Base-by-base conservation (phyloP, 2,888 invertebrate genomes). In the Sinhomidia bicolor region DNA sequence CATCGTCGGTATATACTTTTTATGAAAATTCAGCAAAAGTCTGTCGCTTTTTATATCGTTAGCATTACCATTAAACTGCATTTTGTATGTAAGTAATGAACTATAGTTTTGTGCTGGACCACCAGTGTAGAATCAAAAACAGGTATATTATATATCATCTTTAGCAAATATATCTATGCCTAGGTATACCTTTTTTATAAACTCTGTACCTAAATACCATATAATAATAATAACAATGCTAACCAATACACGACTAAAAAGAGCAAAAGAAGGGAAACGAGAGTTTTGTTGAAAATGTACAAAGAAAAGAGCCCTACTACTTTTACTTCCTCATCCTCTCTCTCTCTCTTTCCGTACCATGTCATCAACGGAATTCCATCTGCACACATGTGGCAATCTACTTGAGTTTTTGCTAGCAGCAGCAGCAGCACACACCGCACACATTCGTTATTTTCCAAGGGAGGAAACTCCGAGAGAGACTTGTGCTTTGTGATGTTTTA, bases 1-100 rank as follows among this genome's bases (percentile, higher is more conserved):
- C 7, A n/a, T 26, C 12, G 23, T 57, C 23, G 10, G 20, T 32
- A 65, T 17, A 36, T 44, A n/a, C n/a, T n/a, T n/a, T n/a, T n/a
- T n/a, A n/a, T n/a, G n/a, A n/a, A n/a, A n/a, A n/a, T n/a, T n/a
- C n/a, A n/a, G n/a, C n/a, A n/a, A n/a, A n/a, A n/a, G n/a, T n/a
- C n/a, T n/a, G n/a, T n/a, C n/a, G n/a, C n/a, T 32, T 17, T 1
- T 23, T 44, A 74, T 47, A 29, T 32, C 7, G n/a, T n/a, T n/a
- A 78, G 47, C 17, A 81, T 65, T 81, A 65, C 32, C 71, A 83
- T 83, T 71, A 83, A 83, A 83, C 51, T 54, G 54, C 51, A 47
- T 68, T 83, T 71, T 83, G 36, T 36, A 54, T 54, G 32, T 20
- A 23, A 57, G 23, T 29, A 78, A 32, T 54, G 36, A 17, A 57